phyloP scores from a whole-genome alignment of 2,888 invertebrate species.

The Hermodice carunculata region DNA sequence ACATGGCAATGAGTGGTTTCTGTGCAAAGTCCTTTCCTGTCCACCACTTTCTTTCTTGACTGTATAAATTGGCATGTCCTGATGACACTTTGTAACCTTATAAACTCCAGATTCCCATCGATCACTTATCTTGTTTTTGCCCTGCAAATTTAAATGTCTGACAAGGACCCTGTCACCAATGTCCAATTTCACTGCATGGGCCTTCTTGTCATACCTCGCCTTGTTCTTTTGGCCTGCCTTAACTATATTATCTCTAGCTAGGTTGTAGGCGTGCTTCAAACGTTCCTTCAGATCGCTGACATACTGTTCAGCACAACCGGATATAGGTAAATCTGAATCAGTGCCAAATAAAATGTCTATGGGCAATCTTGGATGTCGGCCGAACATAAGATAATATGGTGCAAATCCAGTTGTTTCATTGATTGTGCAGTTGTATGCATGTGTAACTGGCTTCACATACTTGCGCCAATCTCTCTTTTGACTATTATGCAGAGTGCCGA shows the following conservation, averaged over 20 bases:
- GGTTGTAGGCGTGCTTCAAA: constrained; percentile 13
- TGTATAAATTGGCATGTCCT: too few relatives aligned
- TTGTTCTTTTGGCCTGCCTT: constrained; percentile 4
- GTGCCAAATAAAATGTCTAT: constrained; percentile 19
- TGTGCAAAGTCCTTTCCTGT: too few relatives aligned
- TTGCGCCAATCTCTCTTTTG: constrained; percentile 31
- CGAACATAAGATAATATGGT: constrained; percentile 32
- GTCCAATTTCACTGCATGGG: constrained; percentile 15
- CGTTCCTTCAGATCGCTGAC: constrained; percentile 13
- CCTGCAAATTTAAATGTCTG: constrained; percentile 16
- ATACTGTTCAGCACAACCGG: neutral
- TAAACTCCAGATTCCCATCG: constrained; percentile 18
- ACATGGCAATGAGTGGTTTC: too few relatives aligned
- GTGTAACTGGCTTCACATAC: constrained; percentile 15
- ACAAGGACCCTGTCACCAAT: constrained; percentile 27
- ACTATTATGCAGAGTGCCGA: constrained; percentile 23
- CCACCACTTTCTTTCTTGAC: too few relatives aligned
- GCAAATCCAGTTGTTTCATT: constrained; percentile 24
- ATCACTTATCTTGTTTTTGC: constrained; percentile 29
- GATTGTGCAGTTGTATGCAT: constrained; percentile 28
- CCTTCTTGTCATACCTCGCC: constrained; percentile 16
- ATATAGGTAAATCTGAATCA: too few relatives aligned
- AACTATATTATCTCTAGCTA: neutral
- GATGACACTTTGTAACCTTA: too few relatives aligned
- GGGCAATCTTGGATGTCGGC: constrained; percentile 19